Percentiles rank a stretch among this genome's conserved stretches.
phyloP scores from a whole-genome alignment of 2,797 vertebrate genomes.

The Diceros bicornis region DNA sequence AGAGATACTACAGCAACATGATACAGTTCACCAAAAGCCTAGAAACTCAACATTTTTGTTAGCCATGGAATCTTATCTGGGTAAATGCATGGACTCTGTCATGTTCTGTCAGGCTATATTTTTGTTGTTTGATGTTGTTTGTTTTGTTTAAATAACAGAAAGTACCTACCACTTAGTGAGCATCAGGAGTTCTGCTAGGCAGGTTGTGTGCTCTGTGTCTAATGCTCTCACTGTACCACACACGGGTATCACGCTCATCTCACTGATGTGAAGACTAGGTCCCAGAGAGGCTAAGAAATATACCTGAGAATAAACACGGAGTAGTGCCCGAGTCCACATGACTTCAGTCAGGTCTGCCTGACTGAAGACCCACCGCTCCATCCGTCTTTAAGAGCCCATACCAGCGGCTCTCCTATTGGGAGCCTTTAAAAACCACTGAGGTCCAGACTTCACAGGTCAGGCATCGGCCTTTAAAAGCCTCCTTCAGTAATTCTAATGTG shows the following conservation, averaged over 20 bases:
- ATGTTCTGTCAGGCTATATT: background rate
- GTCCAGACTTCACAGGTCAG: background rate
- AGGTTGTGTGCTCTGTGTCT: background rate
- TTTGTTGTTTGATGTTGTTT: background rate
- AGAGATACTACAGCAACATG: background rate
- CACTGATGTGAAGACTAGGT: background rate
- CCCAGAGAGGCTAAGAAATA: background rate
- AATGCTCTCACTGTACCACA: background rate
- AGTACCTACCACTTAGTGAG: background rate
- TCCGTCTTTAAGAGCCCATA: too few species aligned
- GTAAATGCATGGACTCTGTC: background rate
- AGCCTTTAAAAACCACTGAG: background rate
- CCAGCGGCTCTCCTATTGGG: background rate
- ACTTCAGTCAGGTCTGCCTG: background rate
- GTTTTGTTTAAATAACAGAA: background rate
- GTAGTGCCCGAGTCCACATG: background rate
- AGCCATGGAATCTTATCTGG: background rate
- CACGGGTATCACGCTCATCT: background rate
- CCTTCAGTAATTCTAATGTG: background rate
- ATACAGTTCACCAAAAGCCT: background rate
- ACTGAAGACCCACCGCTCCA: background rate
- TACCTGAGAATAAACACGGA: accelerated
- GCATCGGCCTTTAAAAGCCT: background rate
- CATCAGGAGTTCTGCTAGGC: background rate
- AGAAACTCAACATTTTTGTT: background rate